These are phyloP conservation scores for Oxygymnocypris stewartii DNA, from an alignment of 2,113 vertebrate species.

Conservation along the genomic window DNA sequence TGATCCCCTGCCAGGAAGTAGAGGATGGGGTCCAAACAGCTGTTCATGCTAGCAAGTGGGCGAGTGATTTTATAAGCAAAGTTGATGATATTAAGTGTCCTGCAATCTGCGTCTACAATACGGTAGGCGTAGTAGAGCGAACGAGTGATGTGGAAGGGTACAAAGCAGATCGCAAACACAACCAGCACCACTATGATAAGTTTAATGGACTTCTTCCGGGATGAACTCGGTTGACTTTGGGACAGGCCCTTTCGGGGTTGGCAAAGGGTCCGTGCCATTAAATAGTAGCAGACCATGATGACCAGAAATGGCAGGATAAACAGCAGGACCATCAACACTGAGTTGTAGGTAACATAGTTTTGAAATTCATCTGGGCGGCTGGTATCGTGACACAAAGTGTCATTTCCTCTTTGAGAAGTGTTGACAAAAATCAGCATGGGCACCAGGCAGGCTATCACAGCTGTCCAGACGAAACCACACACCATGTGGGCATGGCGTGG, in stretches of 20 bases:
- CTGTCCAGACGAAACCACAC: conserved; percentile 78
- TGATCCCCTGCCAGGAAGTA: conserved; percentile 89
- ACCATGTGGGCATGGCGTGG: conserved; percentile 78
- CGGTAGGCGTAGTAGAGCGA: conserved; percentile 86
- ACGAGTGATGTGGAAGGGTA: conserved; percentile 92
- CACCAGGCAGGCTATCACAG: conserved; percentile 80
- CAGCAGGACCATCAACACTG: conserved; percentile 82
- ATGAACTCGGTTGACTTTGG: conserved; percentile 58
- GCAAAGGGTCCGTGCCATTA: conserved; percentile 83
- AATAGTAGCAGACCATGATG: conserved; percentile 84
- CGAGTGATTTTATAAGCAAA: conserved; percentile 91
- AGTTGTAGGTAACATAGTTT: conserved; percentile 86
- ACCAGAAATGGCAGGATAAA: conserved; percentile 86
- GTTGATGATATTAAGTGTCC: conserved; percentile 84
- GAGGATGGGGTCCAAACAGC: conserved; percentile 91
- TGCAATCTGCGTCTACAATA: conserved; percentile 77
- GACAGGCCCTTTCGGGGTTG: conserved; percentile 67
- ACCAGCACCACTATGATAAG: conserved; percentile 84
- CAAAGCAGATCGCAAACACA: conserved; percentile 87
- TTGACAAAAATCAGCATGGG: conserved; percentile 92
- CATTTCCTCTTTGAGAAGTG: conserved; percentile 77
- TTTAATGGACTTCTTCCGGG: conserved; percentile 80
- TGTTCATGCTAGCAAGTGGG: conserved; percentile 90
- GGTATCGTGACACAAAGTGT: conserved; percentile 90
- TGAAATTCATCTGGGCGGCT: conserved; percentile 80